These are phyloP conservation scores for Aselliscus stoliczkanus DNA, from an alignment of 2,797 vertebrate genomes.

Conservation along the genomic window DNA sequence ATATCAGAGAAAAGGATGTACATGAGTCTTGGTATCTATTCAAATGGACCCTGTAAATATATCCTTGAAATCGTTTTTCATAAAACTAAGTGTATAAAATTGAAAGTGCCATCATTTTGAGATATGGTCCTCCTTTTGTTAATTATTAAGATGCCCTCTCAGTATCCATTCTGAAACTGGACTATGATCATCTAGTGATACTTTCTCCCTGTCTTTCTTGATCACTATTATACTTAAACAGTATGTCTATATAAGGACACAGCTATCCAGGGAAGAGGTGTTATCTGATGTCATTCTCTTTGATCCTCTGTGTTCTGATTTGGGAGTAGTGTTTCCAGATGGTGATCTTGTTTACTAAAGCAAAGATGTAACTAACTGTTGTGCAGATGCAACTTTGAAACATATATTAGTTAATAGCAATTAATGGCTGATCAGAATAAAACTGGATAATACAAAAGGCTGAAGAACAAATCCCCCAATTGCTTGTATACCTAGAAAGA, in stretches of 20 bases:
- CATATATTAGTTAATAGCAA: neutral
- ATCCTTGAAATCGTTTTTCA: neutral
- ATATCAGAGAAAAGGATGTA: neutral
- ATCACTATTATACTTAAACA: neutral
- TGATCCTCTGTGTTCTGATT: neutral
- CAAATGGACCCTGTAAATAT: neutral
- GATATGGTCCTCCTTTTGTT: neutral
- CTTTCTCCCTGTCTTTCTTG: neutral
- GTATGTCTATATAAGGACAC: neutral
- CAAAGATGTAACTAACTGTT: neutral
- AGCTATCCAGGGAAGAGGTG: neutral
- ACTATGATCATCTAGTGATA: neutral
- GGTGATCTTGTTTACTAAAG: slow-evolving; percentile 4
- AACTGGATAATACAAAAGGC: neutral
- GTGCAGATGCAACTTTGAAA: neutral
- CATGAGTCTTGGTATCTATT: neutral
- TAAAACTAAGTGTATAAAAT: neutral
- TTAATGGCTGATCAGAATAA: slow-evolving; percentile 11
- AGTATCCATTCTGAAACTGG: neutral
- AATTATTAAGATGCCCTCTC: neutral
- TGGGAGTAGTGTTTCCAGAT: neutral
- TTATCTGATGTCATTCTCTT: neutral
- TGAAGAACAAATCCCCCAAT: neutral
- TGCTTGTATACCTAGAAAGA: neutral
- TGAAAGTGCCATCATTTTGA: neutral